Evolutionary conservation across 92 coral and sea anemone species (phyloP).

Genomic region (Parazoanthus atlanticus): DNA sequence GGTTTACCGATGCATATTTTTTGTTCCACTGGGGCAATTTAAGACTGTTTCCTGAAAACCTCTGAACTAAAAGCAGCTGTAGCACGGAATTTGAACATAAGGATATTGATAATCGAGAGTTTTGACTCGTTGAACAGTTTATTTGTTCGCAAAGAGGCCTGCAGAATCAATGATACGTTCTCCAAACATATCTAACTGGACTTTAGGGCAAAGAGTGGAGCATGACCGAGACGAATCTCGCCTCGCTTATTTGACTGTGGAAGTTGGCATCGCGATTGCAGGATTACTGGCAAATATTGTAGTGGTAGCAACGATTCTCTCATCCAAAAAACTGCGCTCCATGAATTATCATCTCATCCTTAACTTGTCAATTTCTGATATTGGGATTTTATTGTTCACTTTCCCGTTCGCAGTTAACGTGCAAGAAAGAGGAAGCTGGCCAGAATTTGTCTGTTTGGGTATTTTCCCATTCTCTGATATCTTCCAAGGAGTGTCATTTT

Average conservation of each 20-base stretch:
- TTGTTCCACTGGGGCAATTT: too few species aligned
- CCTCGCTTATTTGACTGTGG: constrained; percentile 24
- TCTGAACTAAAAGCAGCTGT: too few species aligned
- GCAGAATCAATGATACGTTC: not conserved
- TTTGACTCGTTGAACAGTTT: not conserved
- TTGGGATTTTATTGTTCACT: constrained; percentile 22
- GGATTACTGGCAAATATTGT: constrained; percentile 11
- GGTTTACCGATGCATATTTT: not conserved
- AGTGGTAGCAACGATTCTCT: constrained; percentile 21
- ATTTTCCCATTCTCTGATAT: constrained; percentile 20
- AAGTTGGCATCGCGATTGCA: constrained; percentile 4
- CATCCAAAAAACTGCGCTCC: constrained; percentile 21
- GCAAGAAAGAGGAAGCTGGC: constrained; percentile 24
- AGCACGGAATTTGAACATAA: too few species aligned
- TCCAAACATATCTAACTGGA: constrained; percentile 13
- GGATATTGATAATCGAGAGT: not conserved
- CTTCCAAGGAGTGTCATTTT: constrained; percentile 31
- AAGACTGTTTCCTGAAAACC: too few species aligned
- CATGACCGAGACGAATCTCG: constrained; percentile 12
- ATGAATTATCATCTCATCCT: constrained; percentile 11
- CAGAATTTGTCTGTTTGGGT: constrained; percentile 10
- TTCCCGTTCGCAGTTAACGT: constrained; percentile 23
- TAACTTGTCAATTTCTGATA: constrained; percentile 31
- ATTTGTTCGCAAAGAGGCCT: not conserved
- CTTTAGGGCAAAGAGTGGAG: not conserved